These are phyloP conservation scores for Enoplosus armatus DNA, from an alignment of 2,797 vertebrate species.

Conservation along the genomic window DNA sequence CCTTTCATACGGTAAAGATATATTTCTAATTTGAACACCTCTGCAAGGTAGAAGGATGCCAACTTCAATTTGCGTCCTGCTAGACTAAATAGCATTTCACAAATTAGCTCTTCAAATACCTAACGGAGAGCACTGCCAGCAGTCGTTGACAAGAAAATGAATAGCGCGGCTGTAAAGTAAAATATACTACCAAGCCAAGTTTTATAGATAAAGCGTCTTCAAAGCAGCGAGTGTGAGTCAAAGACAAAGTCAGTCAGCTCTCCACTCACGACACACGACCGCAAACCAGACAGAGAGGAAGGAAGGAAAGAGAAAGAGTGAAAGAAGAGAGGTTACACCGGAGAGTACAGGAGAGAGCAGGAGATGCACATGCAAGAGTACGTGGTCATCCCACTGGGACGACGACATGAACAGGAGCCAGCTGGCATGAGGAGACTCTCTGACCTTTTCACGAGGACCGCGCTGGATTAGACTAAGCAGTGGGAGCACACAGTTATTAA, in stretches of 20 bases:
- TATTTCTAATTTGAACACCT: background rate
- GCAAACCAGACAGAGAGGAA: background rate
- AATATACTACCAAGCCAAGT: background rate
- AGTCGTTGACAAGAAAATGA: conserved; percentile 13
- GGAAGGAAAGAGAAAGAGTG: background rate
- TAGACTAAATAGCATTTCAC: conserved; percentile 16
- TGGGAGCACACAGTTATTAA: conserved; percentile 8
- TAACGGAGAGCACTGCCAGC: background rate
- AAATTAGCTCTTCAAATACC: conserved; percentile 32
- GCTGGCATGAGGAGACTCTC: conserved; percentile 13
- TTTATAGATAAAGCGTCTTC: conserved; percentile 13
- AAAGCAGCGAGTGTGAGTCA: background rate
- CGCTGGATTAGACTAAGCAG: conserved; percentile 43
- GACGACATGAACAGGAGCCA: conserved; percentile 44
- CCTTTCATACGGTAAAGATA: background rate
- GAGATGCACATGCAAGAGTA: conserved; percentile 3
- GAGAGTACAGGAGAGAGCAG: background rate
- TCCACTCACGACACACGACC: conserved; percentile 18
- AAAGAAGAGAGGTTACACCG: background rate
- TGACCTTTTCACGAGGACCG: conserved; percentile 42
- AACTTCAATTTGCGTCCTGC: conserved; percentile 25
- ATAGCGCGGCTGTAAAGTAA: conserved; percentile 8
- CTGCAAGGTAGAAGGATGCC: background rate
- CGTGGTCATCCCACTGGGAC: background rate
- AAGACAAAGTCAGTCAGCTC: conserved; percentile 14